Conservation (phyloP, 2,888 invertebrate species). For the Marasmarcha lunaedactyla region DNA sequence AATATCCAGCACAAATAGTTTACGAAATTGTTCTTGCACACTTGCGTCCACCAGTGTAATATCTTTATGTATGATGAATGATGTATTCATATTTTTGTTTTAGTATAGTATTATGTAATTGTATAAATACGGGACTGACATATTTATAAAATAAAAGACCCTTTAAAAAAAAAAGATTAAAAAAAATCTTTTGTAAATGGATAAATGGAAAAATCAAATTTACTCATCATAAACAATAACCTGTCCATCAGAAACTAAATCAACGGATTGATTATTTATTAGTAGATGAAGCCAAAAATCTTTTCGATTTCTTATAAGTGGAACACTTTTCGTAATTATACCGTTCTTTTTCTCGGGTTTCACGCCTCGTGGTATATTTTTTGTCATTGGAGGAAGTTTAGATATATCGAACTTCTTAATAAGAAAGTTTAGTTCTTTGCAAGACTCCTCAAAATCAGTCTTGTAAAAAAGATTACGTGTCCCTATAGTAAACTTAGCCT, state of each 20-base stretch:
- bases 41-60: no score
- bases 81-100: no score
- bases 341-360: neutral
- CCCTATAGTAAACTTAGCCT: constrained; percentile 1
- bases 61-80: no score
- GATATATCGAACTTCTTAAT: neutral
- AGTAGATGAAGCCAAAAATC: neutral
- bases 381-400: neutral
- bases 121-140: no score
- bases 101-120: no score
- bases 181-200: no score
- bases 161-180: no score
- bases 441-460: neutral
- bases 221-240: no score
- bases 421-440: neutral
- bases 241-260: no score
- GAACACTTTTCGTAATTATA: neutral
- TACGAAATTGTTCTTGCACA: no score
- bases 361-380: neutral
- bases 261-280: neutral
- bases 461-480: neutral
- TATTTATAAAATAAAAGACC: no score
- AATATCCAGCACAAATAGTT: no score
- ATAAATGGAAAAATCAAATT: neutral
- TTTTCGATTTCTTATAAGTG: neutral